phyloP scores from a whole-genome alignment of 2,113 vertebrate genomes.

The Platysteira castanea region DNA sequence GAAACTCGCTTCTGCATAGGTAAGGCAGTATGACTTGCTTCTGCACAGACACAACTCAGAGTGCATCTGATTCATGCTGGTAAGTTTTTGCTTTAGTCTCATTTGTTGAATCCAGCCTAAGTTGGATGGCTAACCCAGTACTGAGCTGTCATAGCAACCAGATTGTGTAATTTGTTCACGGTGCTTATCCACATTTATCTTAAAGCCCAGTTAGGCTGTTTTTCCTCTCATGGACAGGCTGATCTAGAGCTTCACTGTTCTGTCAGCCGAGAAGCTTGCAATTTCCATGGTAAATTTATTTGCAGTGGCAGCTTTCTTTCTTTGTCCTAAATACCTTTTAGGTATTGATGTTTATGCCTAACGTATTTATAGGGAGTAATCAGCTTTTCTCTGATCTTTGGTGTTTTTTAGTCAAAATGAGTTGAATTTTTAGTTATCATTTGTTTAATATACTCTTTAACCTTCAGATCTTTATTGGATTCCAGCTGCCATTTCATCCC shows the following conservation, averaged over 20 bases:
- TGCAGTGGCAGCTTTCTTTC: neutral
- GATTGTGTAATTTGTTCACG: conserved; percentile 22
- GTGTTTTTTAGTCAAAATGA: neutral
- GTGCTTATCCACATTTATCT: conserved; percentile 21
- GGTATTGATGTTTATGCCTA: neutral
- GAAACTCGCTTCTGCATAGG: neutral
- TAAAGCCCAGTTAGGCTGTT: conserved; percentile 6
- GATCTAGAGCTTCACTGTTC: neutral
- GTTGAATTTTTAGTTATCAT: neutral
- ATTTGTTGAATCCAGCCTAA: neutral
- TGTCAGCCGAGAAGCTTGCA: neutral
- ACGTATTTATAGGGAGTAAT: neutral
- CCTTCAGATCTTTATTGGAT: neutral
- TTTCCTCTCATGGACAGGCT: neutral
- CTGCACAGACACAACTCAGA: neutral
- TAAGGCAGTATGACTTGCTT: neutral
- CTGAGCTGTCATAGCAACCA: conserved; percentile 57
- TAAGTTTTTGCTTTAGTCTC: neutral
- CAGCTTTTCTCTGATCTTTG: neutral
- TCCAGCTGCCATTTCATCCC: neutral
- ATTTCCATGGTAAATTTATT: neutral
- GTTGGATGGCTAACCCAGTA: neutral
- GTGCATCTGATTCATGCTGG: neutral
- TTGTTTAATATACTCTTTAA: neutral
- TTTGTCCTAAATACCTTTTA: neutral